Evolutionary conservation across 2,797 vertebrate species (phyloP).

Genomic region (Epinephelus coioides): DNA sequence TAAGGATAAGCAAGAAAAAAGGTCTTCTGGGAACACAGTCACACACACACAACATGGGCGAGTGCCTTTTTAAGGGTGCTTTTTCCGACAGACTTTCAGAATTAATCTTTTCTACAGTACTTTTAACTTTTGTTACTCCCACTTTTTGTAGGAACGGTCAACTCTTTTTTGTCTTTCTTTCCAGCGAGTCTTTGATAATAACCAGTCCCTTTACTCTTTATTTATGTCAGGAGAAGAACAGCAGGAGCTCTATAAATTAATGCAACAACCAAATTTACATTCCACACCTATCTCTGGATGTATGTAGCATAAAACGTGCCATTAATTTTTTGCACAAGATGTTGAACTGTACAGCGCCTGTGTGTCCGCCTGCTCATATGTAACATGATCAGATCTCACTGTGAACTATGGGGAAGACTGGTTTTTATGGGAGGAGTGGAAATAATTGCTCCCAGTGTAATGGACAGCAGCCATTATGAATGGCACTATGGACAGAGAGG

Average conservation of each 20-base stretch:
- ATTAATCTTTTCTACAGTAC: conserved; percentile 80
- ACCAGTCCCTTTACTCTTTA: conserved; percentile 69
- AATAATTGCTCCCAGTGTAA: conserved; percentile 51
- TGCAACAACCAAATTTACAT: conserved; percentile 79
- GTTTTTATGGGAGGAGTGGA: conserved; percentile 32
- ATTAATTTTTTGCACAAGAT: conserved; percentile 78
- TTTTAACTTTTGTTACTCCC: conserved; percentile 87
- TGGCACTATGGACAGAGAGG: conserved; percentile 64
- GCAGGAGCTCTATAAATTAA: conserved; percentile 66
- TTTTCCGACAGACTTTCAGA: conserved; percentile 78
- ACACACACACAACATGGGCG: conserved; percentile 56
- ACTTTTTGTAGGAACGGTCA: conserved; percentile 79
- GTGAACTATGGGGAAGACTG: conserved; percentile 71
- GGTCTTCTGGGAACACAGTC: conserved; percentile 57
- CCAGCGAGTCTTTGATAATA: conserved; percentile 78
- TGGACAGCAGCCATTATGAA: conserved; percentile 63
- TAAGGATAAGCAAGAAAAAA: conserved; percentile 59
- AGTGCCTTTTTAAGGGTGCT: conserved; percentile 82
- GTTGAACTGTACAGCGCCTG: conserved; percentile 76
- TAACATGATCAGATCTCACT: conserved; percentile 74
- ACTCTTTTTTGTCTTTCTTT: conserved; percentile 73
- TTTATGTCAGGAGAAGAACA: conserved; percentile 62
- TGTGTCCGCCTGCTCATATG: conserved; percentile 69
- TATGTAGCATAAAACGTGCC: conserved; percentile 86
- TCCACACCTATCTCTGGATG: conserved; percentile 79